Conservation (phyloP, 2,797 vertebrate genomes). For the Karalla daura region DNA sequence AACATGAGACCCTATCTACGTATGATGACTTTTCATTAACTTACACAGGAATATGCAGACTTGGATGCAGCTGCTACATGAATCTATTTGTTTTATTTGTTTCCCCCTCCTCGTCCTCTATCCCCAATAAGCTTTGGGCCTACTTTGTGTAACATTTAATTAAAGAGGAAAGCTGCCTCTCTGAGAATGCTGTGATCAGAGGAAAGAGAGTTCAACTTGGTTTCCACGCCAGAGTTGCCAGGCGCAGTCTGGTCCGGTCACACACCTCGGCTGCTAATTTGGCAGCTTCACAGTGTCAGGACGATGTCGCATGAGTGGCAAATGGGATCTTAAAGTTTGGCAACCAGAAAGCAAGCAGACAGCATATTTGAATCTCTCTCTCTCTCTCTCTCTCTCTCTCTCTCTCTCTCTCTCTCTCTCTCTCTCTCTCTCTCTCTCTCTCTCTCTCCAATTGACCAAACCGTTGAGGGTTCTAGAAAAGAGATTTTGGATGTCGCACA, state of each 20-base stretch:
- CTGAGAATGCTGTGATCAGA: slow-evolving; percentile 7
- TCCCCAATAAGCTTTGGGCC: background rate
- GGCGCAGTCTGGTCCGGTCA: background rate
- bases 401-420: background rate
- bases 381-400: background rate
- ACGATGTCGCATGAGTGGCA: background rate
- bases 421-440: background rate
- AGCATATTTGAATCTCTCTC: background rate
- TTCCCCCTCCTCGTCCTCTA: background rate
- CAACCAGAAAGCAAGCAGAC: background rate
- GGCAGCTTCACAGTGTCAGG: slow-evolving; percentile 4
- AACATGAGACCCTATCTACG: background rate
- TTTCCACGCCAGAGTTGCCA: slow-evolving; percentile 10
- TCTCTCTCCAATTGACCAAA: slow-evolving; percentile 1
- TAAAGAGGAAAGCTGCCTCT: background rate
- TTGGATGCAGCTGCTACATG: background rate
- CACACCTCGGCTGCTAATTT: slow-evolving; percentile 9
- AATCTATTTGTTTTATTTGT: background rate
- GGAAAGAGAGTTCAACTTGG: slow-evolving; percentile 1
- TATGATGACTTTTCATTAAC: background rate
- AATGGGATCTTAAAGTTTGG: slow-evolving; percentile 5
- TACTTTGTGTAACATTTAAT: background rate
- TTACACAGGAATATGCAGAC: background rate
- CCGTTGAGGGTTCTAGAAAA: background rate
- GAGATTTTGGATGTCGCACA: background rate